These are phyloP conservation scores for Alosa sapidissima DNA, from an alignment of 2,797 vertebrate genomes.

Conservation along the genomic window DNA sequence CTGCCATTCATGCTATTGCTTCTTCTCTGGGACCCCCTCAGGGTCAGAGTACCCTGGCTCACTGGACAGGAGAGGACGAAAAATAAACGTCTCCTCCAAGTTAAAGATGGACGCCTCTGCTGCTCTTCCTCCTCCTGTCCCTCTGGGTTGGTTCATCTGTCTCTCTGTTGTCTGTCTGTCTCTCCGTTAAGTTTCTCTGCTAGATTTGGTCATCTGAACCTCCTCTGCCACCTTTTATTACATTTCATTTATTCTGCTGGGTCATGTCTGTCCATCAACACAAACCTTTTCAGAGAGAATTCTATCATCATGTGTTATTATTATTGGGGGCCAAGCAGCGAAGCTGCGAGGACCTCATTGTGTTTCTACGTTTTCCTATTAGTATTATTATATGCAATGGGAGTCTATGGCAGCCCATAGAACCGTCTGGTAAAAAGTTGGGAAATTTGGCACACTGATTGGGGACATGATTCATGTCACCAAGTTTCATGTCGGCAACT, in stretches of 20 bases:
- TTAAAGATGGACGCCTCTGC: slow-evolving; percentile 66
- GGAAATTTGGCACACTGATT: too few relatives aligned
- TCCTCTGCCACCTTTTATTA: not conserved
- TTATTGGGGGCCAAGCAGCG: too few relatives aligned
- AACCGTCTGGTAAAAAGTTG: too few relatives aligned
- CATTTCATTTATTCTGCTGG: not conserved
- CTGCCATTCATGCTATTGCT: not conserved
- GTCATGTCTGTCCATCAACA: slow-evolving; percentile 13
- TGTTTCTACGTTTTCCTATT: too few relatives aligned
- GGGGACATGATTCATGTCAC: too few relatives aligned
- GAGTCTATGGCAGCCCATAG: too few relatives aligned
- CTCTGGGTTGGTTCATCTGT: slow-evolving; percentile 31
- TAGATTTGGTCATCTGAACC: not conserved
- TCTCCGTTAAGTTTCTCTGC: not conserved
- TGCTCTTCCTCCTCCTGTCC: slow-evolving; percentile 52
- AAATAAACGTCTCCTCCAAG: slow-evolving; percentile 68
- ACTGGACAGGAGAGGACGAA: slow-evolving; percentile 63
- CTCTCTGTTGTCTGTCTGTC: slow-evolving; percentile 19
- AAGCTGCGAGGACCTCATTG: too few relatives aligned
- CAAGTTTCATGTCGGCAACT: too few relatives aligned
- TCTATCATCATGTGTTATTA: not conserved
- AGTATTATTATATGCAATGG: too few relatives aligned
- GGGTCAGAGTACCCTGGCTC: slow-evolving; percentile 52
- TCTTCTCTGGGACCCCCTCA: slow-evolving; percentile 30
- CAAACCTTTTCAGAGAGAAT: slow-evolving; percentile 2